Evolutionary conservation across 2,888 invertebrate genomes (phyloP).

Genomic region (Caenorhabditis panamensis): DNA sequence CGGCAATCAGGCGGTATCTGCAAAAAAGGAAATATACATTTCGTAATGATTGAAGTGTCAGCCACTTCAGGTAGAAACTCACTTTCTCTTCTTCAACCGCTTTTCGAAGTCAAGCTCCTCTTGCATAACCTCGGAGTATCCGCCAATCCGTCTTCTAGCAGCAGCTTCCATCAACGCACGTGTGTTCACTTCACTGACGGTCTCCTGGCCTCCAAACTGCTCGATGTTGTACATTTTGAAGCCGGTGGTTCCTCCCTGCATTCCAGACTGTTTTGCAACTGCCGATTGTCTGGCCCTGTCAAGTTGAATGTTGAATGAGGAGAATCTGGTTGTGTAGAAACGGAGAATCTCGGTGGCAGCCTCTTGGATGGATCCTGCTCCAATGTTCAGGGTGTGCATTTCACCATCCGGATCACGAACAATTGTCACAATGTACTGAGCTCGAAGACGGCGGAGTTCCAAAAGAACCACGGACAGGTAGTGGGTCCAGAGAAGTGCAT

Average conservation of each 20-base stretch:
- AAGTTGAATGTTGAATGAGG: slow-evolving; percentile 95
- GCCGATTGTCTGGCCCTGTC: slow-evolving; percentile 83
- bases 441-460: slow-evolving; percentile 93
- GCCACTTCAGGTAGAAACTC: no score
- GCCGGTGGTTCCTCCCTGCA: slow-evolving; percentile 73
- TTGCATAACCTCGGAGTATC: slow-evolving; percentile 92
- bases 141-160: slow-evolving; percentile 89
- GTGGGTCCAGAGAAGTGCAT: slow-evolving; percentile 86
- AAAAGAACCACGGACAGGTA: slow-evolving; percentile 89
- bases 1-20: slow-evolving; percentile 92
- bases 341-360: slow-evolving; percentile 95
- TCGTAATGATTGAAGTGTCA: no score
- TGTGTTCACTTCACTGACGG: slow-evolving; percentile 84
- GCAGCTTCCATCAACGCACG: slow-evolving; percentile 87
- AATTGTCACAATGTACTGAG: slow-evolving; percentile 87
- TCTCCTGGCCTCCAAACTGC: slow-evolving; percentile 82
- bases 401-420: slow-evolving; percentile 97
- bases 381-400: slow-evolving; percentile 89
- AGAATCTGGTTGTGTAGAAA: slow-evolving; percentile 95
- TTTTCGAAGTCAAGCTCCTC: slow-evolving; percentile 90
- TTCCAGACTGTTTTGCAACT: slow-evolving; percentile 53
- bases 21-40: no score
- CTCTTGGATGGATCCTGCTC: slow-evolving; percentile 90
- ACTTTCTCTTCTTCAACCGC: slow-evolving; percentile 74
- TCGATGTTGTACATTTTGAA: slow-evolving; percentile 99